These are phyloP conservation scores for Pelagia noctiluca DNA, from an alignment of 30 jellyfish, hydroid and myxozoan genomes.

Conservation along the genomic window DNA sequence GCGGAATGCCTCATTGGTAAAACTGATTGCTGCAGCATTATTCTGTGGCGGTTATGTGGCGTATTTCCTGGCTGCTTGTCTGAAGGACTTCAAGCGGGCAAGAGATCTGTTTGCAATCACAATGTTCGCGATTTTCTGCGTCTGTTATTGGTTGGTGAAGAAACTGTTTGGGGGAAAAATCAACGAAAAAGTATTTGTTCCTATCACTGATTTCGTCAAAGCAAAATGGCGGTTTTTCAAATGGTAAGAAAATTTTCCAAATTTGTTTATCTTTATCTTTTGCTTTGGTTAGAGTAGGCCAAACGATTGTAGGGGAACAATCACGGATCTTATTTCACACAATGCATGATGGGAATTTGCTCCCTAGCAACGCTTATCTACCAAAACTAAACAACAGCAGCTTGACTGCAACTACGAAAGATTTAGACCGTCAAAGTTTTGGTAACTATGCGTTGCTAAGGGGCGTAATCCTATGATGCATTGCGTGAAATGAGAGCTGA, in stretches of 20 bases:
- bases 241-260: slow-evolving; percentile 66
- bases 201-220: slow-evolving; percentile 43
- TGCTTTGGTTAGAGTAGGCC: no score
- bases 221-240: slow-evolving; percentile 60
- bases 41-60: slow-evolving; percentile 56
- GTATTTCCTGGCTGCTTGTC: slow-evolving; percentile 73
- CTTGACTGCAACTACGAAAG: no score
- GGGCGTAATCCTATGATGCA: no score
- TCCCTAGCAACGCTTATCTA: no score
- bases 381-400: no score
- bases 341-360: no score
- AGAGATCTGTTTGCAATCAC: slow-evolving; percentile 77
- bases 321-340: no score
- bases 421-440: no score
- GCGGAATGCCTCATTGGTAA: slow-evolving; percentile 19
- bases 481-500: no score
- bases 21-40: slow-evolving; percentile 10
- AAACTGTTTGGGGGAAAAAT: slow-evolving; percentile 75
- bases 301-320: no score
- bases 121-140: slow-evolving; percentile 79
- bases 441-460: no score
- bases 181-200: slow-evolving; percentile 42
- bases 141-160: slow-evolving; percentile 82
- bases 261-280: no score
- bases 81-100: slow-evolving; percentile 71